Conservation (phyloP, 2,888 invertebrate species). For the Thera britannica region DNA sequence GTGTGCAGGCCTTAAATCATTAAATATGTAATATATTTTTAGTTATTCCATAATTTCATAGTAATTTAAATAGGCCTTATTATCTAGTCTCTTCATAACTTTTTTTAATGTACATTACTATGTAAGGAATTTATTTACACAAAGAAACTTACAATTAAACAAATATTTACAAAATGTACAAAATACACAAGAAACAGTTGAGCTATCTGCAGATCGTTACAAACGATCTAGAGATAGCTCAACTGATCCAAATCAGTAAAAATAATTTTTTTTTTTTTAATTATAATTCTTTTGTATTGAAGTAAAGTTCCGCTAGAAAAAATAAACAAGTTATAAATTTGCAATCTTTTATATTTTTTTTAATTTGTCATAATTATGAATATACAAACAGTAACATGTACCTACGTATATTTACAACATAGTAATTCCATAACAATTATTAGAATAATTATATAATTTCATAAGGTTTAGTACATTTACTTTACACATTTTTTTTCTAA, state of each 20-base stretch:
- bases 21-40: no score
- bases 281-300: not conserved
- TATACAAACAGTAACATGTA: constrained; percentile 46
- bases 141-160: no score
- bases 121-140: no score
- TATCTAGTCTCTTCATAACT: constrained; percentile 5
- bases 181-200: no score
- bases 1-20: no score
- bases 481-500: constrained; percentile 37
- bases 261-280: no score
- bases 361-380: constrained; percentile 44
- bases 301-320: not conserved
- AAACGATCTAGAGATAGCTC: no score
- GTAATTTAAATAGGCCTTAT: not conserved
- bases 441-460: constrained; percentile 29
- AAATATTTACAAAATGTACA: no score
- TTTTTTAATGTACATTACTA: no score
- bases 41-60: no score
- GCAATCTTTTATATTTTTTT: constrained; percentile 39
- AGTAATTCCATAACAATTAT: constrained; percentile 31
- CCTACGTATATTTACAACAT: constrained; percentile 45
- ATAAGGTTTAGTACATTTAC: constrained; percentile 30
- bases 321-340: constrained; percentile 34
- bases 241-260: no score
- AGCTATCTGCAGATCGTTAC: no score